Percentiles rank a stretch among this genome's conserved stretches.
Evolutionary conservation across 2,797 vertebrate species (phyloP).

Genomic region (Lateolabrax maculatus): DNA sequence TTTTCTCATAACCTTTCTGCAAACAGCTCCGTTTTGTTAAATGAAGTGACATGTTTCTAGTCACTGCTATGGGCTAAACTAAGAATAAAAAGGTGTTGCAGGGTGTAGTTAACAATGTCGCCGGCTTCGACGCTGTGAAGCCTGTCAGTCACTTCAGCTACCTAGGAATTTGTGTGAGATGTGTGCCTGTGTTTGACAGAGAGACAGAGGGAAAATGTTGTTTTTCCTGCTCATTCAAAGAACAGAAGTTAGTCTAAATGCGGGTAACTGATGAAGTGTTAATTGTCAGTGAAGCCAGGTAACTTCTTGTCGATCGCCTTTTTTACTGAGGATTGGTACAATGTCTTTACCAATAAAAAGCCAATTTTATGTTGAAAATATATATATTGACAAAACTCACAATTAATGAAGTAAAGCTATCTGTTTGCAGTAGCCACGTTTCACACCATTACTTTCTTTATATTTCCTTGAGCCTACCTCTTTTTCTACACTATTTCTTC

Average conservation of each 20-base stretch:
- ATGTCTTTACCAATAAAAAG: not conserved
- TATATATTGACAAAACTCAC: not conserved
- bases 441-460: not conserved
- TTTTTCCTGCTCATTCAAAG: too few species aligned
- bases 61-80: not conserved
- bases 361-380: not conserved
- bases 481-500: slow-evolving; percentile 3
- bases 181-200: not conserved
- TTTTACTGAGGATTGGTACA: not conserved
- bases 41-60: not conserved
- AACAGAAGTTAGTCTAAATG: too few species aligned
- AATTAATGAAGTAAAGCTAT: not conserved
- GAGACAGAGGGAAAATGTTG: not conserved
- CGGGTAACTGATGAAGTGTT: not conserved
- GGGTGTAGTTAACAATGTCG: not conserved
- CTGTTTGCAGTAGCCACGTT: not conserved
- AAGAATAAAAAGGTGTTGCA: slow-evolving; percentile 14
- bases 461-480: not conserved
- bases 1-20: not conserved
- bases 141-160: slow-evolving; percentile 9
- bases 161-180: not conserved
- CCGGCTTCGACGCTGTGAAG: not conserved
- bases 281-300: not conserved
- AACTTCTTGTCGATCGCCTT: not conserved
- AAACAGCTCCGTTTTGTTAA: not conserved